These are phyloP conservation scores for Megalopta genalis DNA, from an alignment of 1,140 invertebrate genomes.

Conservation along the genomic window DNA sequence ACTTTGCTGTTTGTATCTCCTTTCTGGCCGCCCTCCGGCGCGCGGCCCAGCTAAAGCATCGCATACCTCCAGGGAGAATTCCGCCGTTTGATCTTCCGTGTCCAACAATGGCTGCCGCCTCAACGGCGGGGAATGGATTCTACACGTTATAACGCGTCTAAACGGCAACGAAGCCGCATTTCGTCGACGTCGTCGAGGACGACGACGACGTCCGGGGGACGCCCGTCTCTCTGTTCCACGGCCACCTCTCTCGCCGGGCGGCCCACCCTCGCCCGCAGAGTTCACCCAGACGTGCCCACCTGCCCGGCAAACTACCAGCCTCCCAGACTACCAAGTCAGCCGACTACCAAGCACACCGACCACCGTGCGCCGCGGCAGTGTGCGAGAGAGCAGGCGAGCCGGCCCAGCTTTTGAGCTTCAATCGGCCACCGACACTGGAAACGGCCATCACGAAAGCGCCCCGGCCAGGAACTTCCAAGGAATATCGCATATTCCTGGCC, in stretches of 20 bases:
- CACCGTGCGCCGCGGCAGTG: no score
- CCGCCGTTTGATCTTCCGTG: conserved; percentile 64
- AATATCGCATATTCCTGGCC: not conserved
- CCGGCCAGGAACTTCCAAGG: not conserved
- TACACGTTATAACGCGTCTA: conserved; percentile 39
- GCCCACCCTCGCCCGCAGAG: no score
- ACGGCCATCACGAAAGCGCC: not conserved
- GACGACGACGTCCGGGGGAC: not conserved
- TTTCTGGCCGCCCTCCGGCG: conserved; percentile 39
- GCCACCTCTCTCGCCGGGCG: not conserved
- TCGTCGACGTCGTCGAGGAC: conserved; percentile 9
- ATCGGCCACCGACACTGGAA: conserved; percentile 4
- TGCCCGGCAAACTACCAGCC: not conserved
- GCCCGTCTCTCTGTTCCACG: not conserved
- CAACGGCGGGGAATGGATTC: conserved; percentile 34
- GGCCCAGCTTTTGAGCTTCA: not conserved
- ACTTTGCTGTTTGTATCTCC: conserved; percentile 54
- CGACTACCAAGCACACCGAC: no score
- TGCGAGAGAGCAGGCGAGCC: no score
- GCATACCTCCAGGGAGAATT: conserved; percentile 62
- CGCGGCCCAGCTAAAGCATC: conserved; percentile 37
- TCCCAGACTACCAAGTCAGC: no score
- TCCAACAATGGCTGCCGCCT: conserved; percentile 49
- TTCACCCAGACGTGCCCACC: not conserved
- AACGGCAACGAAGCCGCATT: conserved; percentile 41